phyloP scores from a whole-genome alignment of 1,140 invertebrate species.

The Sitobion miscanthi region DNA sequence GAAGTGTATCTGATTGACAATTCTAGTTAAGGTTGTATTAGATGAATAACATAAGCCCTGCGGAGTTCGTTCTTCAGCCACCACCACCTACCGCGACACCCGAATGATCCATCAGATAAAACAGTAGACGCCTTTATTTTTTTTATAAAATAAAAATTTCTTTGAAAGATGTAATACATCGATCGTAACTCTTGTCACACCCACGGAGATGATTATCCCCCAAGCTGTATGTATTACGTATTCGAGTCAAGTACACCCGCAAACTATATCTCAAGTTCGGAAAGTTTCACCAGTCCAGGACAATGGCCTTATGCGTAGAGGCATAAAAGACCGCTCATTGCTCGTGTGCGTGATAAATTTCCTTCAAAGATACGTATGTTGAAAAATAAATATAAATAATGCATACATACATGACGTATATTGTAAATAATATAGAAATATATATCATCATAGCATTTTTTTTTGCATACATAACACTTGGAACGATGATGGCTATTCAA shows the following conservation, averaged over 20 bases:
- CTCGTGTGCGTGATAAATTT: constrained; percentile 1
- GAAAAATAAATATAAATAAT: constrained; percentile 25
- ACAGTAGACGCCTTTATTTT: constrained; percentile 30
- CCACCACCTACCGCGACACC: not conserved
- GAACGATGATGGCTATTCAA: constrained; percentile 13
- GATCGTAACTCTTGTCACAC: constrained; percentile 43
- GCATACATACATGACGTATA: not conserved
- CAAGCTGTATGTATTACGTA: constrained; percentile 42
- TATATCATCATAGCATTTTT: not conserved
- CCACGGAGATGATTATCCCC: constrained; percentile 39
- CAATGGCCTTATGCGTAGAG: constrained; percentile 30
- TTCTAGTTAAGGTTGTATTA: constrained; percentile 3
- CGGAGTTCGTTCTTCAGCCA: not conserved
- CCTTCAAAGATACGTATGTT: not conserved
- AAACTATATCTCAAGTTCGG: constrained; percentile 53
- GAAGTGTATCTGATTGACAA: not conserved
- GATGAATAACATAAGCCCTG: constrained; percentile 24
- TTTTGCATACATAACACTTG: constrained; percentile 16
- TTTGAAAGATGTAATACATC: constrained; percentile 31
- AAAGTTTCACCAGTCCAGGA: constrained; percentile 44
- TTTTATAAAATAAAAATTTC: constrained; percentile 24
- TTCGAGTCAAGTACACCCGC: constrained; percentile 43
- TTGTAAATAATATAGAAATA: not conserved
- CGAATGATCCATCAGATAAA: constrained; percentile 19
- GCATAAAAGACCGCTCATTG: constrained; percentile 16